A percentile compares a stretch with the other conserved stretches of the same genome.
Conservation (phyloP, 2,888 invertebrate species). For the Theretra japonica region DNA sequence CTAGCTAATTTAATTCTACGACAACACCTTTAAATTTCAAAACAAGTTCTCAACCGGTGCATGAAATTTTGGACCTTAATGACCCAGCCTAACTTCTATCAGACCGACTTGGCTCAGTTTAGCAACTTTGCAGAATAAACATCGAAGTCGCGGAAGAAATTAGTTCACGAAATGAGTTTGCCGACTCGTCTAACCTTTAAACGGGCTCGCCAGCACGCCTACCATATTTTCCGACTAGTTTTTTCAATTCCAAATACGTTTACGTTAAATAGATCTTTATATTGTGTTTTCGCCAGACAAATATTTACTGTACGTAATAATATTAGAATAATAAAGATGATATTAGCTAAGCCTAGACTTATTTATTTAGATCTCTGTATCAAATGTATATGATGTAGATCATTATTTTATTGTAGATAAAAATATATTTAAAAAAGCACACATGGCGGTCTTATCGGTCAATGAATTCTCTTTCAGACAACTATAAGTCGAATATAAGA, state of each 20-base stretch:
- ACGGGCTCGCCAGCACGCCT: not conserved
- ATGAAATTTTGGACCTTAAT: no score
- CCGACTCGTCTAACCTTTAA: not conserved
- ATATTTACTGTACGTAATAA: not conserved
- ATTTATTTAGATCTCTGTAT: not conserved
- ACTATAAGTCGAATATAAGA: no score
- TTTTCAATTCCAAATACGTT: not conserved
- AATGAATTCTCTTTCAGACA: no score
- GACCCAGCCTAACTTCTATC: no score
- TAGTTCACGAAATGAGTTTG: constrained; percentile 2
- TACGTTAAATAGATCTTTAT: not conserved
- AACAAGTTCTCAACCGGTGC: no score
- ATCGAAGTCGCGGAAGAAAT: not conserved
- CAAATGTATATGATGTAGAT: no score
- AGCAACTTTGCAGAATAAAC: not conserved
- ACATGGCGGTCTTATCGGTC: no score
- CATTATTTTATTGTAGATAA: no score
- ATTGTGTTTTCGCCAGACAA: constrained; percentile 1
- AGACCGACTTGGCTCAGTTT: not conserved
- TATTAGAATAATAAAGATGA: no score
- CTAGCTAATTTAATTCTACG: no score
- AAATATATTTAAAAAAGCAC: no score
- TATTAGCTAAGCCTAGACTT: not conserved
- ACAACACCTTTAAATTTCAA: no score
- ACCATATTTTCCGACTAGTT: not conserved